Conservation (phyloP, 2,888 invertebrate species). For the Macropis europaea region DNA sequence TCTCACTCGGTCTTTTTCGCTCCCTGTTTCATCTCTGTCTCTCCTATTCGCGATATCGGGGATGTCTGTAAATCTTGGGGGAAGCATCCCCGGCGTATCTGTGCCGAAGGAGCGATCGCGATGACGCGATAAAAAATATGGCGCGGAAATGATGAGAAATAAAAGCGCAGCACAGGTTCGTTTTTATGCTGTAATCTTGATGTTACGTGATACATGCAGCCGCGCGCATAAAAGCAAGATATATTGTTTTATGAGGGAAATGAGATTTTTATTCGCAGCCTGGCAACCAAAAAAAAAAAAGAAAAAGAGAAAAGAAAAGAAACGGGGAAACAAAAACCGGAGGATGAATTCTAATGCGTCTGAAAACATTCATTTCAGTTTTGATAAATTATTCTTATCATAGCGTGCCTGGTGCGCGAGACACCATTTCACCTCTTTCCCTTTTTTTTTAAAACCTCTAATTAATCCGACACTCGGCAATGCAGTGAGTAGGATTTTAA, state of each 20-base stretch:
- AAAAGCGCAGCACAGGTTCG: constrained; percentile 37
- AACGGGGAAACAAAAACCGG: neutral
- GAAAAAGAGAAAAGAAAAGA: no score
- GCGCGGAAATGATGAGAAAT: constrained; percentile 43
- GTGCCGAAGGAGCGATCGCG: constrained; percentile 16
- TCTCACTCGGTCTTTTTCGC: neutral
- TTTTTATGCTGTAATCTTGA: constrained; percentile 54
- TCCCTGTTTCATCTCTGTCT: neutral
- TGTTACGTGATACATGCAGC: constrained; percentile 27
- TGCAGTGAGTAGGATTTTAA: neutral
- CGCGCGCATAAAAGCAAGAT: constrained; percentile 15
- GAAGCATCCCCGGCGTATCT: constrained; percentile 33
- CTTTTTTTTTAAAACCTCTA: neutral
- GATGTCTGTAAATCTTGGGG: constrained; percentile 54
- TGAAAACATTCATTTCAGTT: constrained; percentile 18
- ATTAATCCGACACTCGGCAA: neutral
- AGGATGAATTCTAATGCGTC: constrained; percentile 10
- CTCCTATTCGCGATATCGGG: constrained; percentile 5
- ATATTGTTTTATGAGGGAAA: constrained; percentile 33
- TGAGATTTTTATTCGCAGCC: constrained; percentile 27
- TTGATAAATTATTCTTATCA: constrained; percentile 13
- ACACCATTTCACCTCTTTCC: neutral
- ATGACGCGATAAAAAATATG: constrained; percentile 38
- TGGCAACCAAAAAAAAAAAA: no score
- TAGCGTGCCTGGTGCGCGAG: neutral